phyloP scores from a whole-genome alignment of 2,888 invertebrate species.

The Melanophora roralis region DNA sequence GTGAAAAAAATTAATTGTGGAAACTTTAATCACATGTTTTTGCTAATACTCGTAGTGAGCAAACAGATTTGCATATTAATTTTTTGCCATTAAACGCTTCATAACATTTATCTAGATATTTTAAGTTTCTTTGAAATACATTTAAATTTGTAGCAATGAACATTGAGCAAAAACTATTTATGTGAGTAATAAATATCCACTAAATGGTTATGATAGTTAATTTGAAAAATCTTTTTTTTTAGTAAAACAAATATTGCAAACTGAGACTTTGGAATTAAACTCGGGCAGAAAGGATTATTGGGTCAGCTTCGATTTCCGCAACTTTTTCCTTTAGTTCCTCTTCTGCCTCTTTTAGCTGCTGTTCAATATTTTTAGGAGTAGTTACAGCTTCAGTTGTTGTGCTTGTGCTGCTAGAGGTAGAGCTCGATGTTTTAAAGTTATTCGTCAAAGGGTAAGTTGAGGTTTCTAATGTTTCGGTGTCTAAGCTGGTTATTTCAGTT shows the following conservation, averaged over 20 bases:
- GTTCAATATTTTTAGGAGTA: conserved; percentile 66
- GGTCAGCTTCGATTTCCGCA: conserved; percentile 76
- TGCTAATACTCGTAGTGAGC: background rate
- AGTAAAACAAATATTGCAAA: background rate
- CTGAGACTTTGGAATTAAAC: conserved; percentile 66
- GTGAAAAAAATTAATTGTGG: background rate
- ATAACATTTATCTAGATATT: too few relatives aligned
- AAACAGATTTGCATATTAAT: background rate
- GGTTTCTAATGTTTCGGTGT: background rate
- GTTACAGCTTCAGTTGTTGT: conserved; percentile 42
- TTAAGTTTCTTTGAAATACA: too few relatives aligned
- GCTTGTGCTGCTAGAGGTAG: conserved; percentile 24
- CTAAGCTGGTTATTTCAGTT: conserved; percentile 28
- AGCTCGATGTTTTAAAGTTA: background rate
- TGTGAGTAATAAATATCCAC: too few relatives aligned
- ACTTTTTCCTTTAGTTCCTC: conserved; percentile 74
- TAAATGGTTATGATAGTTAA: too few relatives aligned
- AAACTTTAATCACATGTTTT: conserved; percentile 40
- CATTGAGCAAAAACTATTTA: too few relatives aligned
- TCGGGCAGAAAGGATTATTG: conserved; percentile 75
- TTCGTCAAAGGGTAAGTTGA: background rate
- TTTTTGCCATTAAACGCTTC: background rate
- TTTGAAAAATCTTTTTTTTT: background rate
- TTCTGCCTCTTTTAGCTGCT: conserved; percentile 71
- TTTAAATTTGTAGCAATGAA: too few relatives aligned